Base-by-base conservation (phyloP, 2,113 vertebrate species). In the Litocranius walleri region DNA sequence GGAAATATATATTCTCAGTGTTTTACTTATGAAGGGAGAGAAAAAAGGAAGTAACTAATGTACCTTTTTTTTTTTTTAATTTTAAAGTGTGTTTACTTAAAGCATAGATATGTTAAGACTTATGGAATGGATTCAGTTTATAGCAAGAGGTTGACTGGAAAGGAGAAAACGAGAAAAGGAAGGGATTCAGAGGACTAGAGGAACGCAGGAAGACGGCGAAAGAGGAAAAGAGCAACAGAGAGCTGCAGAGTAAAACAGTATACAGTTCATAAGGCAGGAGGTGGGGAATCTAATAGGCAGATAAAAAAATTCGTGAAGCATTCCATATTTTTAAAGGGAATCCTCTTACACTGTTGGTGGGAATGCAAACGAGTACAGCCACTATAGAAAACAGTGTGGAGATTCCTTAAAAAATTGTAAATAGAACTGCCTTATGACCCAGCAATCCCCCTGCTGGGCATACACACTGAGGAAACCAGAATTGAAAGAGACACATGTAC, bases 161-260 rank as follows among this genome's bases (percentile, higher is more conserved):
- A 33, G n/a, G 16, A 56, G 15, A 45, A 15, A 43, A 25, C 30
- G 13, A 30, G 17, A 15, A 52, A 40, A 83, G 45, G 13, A 14
- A 43, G 6, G 19, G 23, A 52, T 3, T 40, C 1, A 19, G 21
- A 80, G 6, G 13, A 57, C 19, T 40, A 71, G 67, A 71, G n/a
- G 19, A 77, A 50, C 2, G 11, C 15, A 48, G n/a, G 7, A 7
- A 92, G 3, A 12, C 0, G 48, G 36, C 2, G 56, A 36, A 1
- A 71, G 13, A 62, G 40, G 15, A 50, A 57, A 25, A 23, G 71
- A 6, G 40, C 10, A 13, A 29, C 0, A 82, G 27, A 83, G 54
- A 48, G 30, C 52, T 40, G 29, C 7, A 59, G 45, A 67, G 17
- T 21, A 1, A 84, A 86, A 85, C 2, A 56, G 12, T 56, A 17